A percentile compares a stretch with the other conserved stretches of the same genome.
These are phyloP conservation scores for Bufo gargarizans DNA, from an alignment of 2,113 vertebrate species.

Conservation along the genomic window DNA sequence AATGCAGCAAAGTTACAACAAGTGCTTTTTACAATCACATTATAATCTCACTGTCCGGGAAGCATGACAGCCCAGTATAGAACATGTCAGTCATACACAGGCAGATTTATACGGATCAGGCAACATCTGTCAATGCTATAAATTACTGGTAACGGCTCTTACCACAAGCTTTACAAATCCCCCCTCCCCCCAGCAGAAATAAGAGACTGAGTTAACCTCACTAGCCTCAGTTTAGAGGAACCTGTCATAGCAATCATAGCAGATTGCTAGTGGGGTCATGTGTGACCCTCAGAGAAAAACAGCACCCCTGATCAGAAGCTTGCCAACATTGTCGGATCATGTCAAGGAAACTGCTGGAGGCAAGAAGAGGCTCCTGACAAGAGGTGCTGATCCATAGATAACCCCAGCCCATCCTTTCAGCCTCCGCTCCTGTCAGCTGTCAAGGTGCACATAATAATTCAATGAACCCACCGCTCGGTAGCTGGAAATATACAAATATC, in stretches of 20 bases:
- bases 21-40: not conserved
- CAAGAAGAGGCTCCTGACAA: constrained; percentile 22
- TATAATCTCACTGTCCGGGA: not conserved
- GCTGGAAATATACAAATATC: not conserved
- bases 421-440: not conserved
- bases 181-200: not conserved
- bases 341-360: constrained; percentile 5
- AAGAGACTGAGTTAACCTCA: not conserved
- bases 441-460: not conserved
- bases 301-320: not conserved
- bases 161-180: not conserved
- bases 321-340: constrained; percentile 20
- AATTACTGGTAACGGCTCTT: not conserved
- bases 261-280: constrained; percentile 17
- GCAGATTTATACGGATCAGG: not conserved
- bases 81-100: not conserved
- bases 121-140: not conserved
- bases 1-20: not conserved
- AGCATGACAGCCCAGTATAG: not conserved
- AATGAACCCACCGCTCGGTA: not conserved
- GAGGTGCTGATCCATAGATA: constrained; percentile 1
- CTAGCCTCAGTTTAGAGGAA: not conserved
- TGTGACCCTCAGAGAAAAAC: not conserved
- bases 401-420: constrained; percentile 6
- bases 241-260: not conserved